Evolutionary conservation across 2,888 invertebrate species (phyloP).

Genomic region (Lagria hirta): DNA sequence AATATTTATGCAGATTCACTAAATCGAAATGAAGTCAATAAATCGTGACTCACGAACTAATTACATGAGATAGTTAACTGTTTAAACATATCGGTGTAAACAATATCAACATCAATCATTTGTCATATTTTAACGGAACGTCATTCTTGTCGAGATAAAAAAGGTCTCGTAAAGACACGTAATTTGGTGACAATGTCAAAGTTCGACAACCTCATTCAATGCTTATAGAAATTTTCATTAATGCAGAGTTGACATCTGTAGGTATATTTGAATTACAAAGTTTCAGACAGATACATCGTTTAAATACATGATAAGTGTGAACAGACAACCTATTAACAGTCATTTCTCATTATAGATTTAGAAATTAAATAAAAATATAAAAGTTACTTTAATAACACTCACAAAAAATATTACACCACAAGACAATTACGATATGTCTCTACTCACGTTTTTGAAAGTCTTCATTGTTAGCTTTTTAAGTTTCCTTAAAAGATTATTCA

Average conservation of each 20-base stretch:
- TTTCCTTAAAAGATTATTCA: too few relatives aligned
- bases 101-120: constrained; percentile 28
- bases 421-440: too few relatives aligned
- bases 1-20: constrained; percentile 30
- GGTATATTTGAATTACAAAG: constrained; percentile 26
- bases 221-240: constrained; percentile 25
- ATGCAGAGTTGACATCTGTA: constrained; percentile 27
- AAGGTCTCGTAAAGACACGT: not conserved
- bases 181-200: constrained; percentile 10
- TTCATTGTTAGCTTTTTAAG: too few relatives aligned
- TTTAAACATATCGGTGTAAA: constrained; percentile 30
- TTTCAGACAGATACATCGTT: too few relatives aligned
- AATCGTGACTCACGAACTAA: constrained; percentile 31
- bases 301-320: too few relatives aligned
- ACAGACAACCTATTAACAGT: too few relatives aligned
- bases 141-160: constrained; percentile 1
- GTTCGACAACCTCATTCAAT: constrained; percentile 23
- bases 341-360: too few relatives aligned
- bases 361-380: too few relatives aligned
- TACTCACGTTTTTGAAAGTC: too few relatives aligned
- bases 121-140: not conserved
- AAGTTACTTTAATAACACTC: too few relatives aligned
- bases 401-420: too few relatives aligned
- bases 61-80: constrained; percentile 28
- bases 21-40: constrained; percentile 29